These are phyloP conservation scores for Perizoma flavofasciatum DNA, from an alignment of 2,888 invertebrate species.

Conservation along the genomic window DNA sequence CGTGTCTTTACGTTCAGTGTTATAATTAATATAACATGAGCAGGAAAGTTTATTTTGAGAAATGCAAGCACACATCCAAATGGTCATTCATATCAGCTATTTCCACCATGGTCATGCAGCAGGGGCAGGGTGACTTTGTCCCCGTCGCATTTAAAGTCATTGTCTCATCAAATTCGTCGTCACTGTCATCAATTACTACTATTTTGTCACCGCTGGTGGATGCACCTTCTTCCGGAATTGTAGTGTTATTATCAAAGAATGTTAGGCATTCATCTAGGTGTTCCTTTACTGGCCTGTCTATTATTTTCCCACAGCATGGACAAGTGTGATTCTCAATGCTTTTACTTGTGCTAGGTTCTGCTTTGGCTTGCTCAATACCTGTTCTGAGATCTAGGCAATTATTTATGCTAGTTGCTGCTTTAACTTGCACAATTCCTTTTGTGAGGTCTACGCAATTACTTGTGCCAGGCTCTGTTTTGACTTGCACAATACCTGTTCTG, in stretches of 20 bases:
- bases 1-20: no score
- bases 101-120: constrained; percentile 82
- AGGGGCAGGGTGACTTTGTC: constrained; percentile 83
- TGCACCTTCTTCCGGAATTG: constrained; percentile 62
- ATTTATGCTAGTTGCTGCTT: background rate
- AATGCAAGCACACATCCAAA: constrained; percentile 74
- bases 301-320: constrained; percentile 69
- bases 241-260: constrained; percentile 71
- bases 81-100: constrained; percentile 83
- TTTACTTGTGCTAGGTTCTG: constrained; percentile 45
- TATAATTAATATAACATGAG: no score
- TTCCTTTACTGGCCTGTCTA: constrained; percentile 61
- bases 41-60: no score
- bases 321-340: constrained; percentile 54
- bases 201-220: constrained; percentile 49
- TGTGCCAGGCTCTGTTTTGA: constrained; percentile 40
- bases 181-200: constrained; percentile 60
- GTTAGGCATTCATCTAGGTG: constrained; percentile 81
- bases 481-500: constrained; percentile 1
- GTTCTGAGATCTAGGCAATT: constrained; percentile 2
- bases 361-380: constrained; percentile 14
- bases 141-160: constrained; percentile 71
- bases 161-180: constrained; percentile 65
- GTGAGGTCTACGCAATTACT: constrained; percentile 20
- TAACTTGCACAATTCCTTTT: background rate